Conservation (phyloP, 1,140 invertebrate genomes). For the Drosophila elegans region DNA sequence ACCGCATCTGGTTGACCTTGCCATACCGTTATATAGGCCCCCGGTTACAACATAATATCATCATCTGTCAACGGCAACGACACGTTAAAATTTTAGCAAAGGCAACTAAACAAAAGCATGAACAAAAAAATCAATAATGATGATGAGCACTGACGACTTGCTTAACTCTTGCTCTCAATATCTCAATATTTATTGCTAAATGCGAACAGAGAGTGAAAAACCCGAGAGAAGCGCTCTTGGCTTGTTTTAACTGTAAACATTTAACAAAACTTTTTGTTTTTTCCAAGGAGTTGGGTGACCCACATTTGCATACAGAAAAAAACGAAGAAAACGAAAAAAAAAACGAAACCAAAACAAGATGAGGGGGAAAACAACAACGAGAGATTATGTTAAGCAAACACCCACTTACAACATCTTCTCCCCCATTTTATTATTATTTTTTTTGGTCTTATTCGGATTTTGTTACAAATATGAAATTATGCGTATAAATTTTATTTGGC, state of each 20-base stretch:
- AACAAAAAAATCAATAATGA: slow-evolving; percentile 52
- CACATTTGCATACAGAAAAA: slow-evolving; percentile 54
- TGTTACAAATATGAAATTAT: slow-evolving; percentile 82
- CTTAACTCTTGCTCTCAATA: slow-evolving; percentile 54
- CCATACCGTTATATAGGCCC: slow-evolving; percentile 68
- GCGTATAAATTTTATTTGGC: slow-evolving; percentile 68
- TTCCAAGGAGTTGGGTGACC: slow-evolving; percentile 54
- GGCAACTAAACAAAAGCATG: slow-evolving; percentile 26
- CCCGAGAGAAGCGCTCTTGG: slow-evolving; percentile 30
- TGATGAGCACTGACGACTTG: slow-evolving; percentile 42
- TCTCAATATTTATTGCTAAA: slow-evolving; percentile 38
- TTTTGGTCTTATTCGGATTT: slow-evolving; percentile 39
- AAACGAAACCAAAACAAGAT: slow-evolving; percentile 50
- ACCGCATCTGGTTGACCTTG: slow-evolving; percentile 74
- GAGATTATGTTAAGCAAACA: slow-evolving; percentile 63
- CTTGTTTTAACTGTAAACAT: slow-evolving; percentile 74
- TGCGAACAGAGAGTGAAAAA: slow-evolving; percentile 14
- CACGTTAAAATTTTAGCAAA: slow-evolving; percentile 28
- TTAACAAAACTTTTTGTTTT: slow-evolving; percentile 29
- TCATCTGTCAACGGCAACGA: slow-evolving; percentile 38
- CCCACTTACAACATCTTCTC: slow-evolving; percentile 67
- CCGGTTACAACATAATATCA: slow-evolving; percentile 68
- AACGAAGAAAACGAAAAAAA: slow-evolving; percentile 21
- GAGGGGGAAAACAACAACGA: slow-evolving; percentile 24
- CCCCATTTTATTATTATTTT: slow-evolving; percentile 4